Evolutionary conservation across 2,888 invertebrate species (phyloP).

Genomic region (Pseudoips prasinana): DNA sequence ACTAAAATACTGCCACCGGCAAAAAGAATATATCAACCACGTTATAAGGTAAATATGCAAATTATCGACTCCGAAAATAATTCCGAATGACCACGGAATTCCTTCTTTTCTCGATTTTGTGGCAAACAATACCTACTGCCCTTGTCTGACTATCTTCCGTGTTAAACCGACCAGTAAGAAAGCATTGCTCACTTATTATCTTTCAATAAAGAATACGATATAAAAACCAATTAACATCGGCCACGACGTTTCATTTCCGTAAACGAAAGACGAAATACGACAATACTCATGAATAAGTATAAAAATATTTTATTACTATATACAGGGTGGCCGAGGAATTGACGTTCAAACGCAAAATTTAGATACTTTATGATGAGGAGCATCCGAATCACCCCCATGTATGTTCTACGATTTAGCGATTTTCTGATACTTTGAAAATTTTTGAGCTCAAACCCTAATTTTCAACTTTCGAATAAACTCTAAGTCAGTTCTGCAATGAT

Average conservation of each 20-base stretch:
- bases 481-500: no score
- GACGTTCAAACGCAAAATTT: no score
- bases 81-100: constrained; percentile 30
- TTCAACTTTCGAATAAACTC: no score
- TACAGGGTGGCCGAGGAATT: no score
- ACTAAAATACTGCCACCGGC: constrained; percentile 1
- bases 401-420: no score
- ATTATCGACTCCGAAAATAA: constrained; percentile 23
- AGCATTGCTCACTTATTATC: constrained; percentile 33
- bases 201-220: constrained; percentile 24
- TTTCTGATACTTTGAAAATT: no score
- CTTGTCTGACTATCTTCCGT: constrained; percentile 42
- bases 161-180: constrained; percentile 40
- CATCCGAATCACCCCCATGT: no score
- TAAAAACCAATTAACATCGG: constrained; percentile 26
- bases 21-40: no score
- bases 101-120: constrained; percentile 32
- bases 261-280: not conserved
- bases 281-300: not conserved
- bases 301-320: constrained; percentile 14
- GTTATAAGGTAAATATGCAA: constrained; percentile 1
- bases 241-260: constrained; percentile 23
- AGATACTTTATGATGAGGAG: no score
- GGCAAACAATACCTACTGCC: constrained; percentile 35
- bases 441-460: no score